These are phyloP conservation scores for Zhuqinia jingwanae DNA, from an alignment of 2,888 invertebrate species.

Conservation along the genomic window DNA sequence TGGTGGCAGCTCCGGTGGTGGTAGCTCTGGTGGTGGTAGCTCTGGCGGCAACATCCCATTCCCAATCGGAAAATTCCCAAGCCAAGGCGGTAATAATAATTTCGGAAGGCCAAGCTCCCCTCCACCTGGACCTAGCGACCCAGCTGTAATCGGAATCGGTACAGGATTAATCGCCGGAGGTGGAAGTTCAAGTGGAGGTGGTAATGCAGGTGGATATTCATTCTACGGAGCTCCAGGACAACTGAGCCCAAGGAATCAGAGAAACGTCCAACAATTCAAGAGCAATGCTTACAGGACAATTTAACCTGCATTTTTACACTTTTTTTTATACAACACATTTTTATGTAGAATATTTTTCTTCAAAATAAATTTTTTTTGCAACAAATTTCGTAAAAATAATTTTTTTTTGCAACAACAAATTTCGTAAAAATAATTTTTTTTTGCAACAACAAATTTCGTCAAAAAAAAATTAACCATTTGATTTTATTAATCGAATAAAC, in stretches of 20 bases:
- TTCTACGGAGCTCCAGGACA: conserved; percentile 30
- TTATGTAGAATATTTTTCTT: too few species aligned
- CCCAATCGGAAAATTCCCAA: not conserved
- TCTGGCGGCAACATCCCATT: not conserved
- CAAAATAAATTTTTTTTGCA: too few species aligned
- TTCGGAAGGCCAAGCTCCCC: conserved; percentile 34
- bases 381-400: too few species aligned
- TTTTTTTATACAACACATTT: conserved; percentile 11
- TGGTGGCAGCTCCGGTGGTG: too few species aligned
- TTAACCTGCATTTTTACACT: conserved; percentile 17
- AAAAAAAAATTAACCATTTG: too few species aligned
- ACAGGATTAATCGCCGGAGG: not conserved
- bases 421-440: too few species aligned
- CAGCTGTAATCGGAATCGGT: conserved; percentile 24
- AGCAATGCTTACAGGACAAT: conserved; percentile 19
- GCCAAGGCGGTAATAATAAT: not conserved
- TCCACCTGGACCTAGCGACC: not conserved
- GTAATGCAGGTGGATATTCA: not conserved
- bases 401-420: too few species aligned
- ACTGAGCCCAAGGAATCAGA: conserved; percentile 42
- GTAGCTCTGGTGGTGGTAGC: not conserved
- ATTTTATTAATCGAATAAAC: too few species aligned
- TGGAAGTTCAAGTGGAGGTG: not conserved
- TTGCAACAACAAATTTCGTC: too few species aligned
- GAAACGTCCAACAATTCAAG: conserved; percentile 8